Conservation (phyloP, 2,888 invertebrate species). For the Mystacides longicornis region DNA sequence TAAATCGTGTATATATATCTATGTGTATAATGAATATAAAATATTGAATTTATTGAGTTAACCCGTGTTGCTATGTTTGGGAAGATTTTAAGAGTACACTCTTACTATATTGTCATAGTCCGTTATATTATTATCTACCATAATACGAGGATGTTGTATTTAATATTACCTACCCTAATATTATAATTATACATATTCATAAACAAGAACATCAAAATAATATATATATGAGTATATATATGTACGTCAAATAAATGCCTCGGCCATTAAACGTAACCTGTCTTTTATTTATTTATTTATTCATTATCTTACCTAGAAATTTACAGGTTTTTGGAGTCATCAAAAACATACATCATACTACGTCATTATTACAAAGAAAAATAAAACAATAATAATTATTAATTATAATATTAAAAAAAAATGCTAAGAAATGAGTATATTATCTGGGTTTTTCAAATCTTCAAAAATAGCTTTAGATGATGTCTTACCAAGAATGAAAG, state of each 20-base stretch:
- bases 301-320: not conserved
- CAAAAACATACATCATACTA: too few species aligned
- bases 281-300: conserved; percentile 6
- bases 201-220: not conserved
- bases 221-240: too few species aligned
- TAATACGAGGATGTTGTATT: conserved; percentile 25
- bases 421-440: too few species aligned
- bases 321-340: too few species aligned
- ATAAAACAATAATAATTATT: too few species aligned
- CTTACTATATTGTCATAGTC: conserved; percentile 26
- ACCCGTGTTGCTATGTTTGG: conserved; percentile 26
- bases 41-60: conserved; percentile 3
- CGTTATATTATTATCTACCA: conserved; percentile 24
- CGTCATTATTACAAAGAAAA: too few species aligned
- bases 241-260: conserved; percentile 54
- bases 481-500: too few species aligned
- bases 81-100: conserved; percentile 20
- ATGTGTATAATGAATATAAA: conserved; percentile 19
- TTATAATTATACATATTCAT: conserved; percentile 2
- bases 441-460: too few species aligned
- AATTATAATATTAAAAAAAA: too few species aligned
- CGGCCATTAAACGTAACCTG: conserved; percentile 40
- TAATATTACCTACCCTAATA: conserved; percentile 24
- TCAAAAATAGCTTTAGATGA: too few species aligned
- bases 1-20: too few species aligned